Evolutionary conservation across 2,888 invertebrate genomes (phyloP).

Genomic region (Drosophila buzzatii): DNA sequence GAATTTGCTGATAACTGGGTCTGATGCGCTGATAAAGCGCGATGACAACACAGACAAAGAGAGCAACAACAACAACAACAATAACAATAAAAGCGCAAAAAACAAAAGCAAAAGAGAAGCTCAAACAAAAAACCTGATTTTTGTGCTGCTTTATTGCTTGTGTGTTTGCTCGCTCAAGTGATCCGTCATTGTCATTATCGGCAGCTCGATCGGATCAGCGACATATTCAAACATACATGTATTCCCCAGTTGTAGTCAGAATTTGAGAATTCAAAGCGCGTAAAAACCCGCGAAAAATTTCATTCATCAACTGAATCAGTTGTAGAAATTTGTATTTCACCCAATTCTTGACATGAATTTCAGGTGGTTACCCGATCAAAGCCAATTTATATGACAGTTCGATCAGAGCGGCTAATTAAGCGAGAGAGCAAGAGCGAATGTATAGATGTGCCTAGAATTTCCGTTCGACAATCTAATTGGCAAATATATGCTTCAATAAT

Average conservation of each 20-base stretch:
- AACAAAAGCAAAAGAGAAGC: neutral
- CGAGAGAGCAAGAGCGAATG: neutral
- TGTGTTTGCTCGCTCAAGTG: neutral
- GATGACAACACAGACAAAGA: conserved; percentile 13
- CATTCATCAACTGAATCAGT: conserved; percentile 36
- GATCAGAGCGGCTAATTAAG: neutral
- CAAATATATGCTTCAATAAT: neutral
- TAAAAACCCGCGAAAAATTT: conserved; percentile 21
- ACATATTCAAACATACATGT: conserved; percentile 10
- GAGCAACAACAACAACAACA: conserved; percentile 4
- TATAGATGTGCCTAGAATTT: neutral
- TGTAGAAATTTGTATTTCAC: conserved; percentile 31
- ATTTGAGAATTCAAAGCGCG: neutral
- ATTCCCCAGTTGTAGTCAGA: conserved; percentile 8
- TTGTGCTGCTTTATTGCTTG: conserved; percentile 11
- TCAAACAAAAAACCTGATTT: conserved; percentile 3
- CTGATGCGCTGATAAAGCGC: conserved; percentile 31
- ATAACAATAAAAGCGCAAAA: neutral
- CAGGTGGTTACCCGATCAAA: conserved; percentile 44
- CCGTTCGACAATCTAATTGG: neutral
- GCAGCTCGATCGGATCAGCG: conserved; percentile 20
- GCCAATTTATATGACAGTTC: neutral
- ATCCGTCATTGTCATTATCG: conserved; percentile 10
- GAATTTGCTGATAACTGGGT: conserved; percentile 27
- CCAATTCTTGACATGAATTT: conserved; percentile 24